These are phyloP conservation scores for Zoanthus sansibaricus DNA, from an alignment of 92 coral and sea anemone genomes.

Conservation along the genomic window DNA sequence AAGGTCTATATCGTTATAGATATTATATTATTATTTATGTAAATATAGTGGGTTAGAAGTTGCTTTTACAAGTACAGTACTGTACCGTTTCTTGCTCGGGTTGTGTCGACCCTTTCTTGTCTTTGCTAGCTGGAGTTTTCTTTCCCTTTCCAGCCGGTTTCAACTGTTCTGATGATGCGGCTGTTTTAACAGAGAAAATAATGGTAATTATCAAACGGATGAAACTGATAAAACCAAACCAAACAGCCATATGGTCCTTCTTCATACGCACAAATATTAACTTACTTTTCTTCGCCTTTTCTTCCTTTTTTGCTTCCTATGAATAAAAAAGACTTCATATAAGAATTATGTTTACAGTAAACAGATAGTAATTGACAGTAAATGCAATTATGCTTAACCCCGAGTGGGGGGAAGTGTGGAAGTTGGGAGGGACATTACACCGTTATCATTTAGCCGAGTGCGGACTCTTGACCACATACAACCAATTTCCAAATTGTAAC, in stretches of 20 bases:
- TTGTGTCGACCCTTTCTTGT: conserved; percentile 83
- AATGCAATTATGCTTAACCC: too few species aligned
- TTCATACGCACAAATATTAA: neutral
- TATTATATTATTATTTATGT: too few species aligned
- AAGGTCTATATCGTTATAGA: too few species aligned
- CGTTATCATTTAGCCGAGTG: too few species aligned
- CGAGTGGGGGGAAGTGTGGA: too few species aligned
- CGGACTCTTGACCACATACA: too few species aligned
- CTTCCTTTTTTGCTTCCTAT: conserved; percentile 92
- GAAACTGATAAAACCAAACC: neutral
- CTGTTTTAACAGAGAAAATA: conserved; percentile 37
- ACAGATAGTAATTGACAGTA: too few species aligned
- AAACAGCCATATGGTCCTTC: neutral
- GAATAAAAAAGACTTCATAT: neutral
- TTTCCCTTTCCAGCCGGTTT: conserved; percentile 89
- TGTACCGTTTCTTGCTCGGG: conserved; percentile 86
- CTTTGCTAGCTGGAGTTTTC: conserved; percentile 77
- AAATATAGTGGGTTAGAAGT: too few species aligned
- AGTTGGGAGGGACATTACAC: too few species aligned
- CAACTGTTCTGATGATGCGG: conserved; percentile 81
- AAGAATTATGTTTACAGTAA: neutral
- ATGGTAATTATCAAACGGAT: neutral
- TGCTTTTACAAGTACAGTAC: neutral
- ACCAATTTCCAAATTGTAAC: too few species aligned
- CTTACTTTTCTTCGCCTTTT: conserved; percentile 90